Conservation (phyloP, 2,113 vertebrate genomes). For the Camelus dromedarius region DNA sequence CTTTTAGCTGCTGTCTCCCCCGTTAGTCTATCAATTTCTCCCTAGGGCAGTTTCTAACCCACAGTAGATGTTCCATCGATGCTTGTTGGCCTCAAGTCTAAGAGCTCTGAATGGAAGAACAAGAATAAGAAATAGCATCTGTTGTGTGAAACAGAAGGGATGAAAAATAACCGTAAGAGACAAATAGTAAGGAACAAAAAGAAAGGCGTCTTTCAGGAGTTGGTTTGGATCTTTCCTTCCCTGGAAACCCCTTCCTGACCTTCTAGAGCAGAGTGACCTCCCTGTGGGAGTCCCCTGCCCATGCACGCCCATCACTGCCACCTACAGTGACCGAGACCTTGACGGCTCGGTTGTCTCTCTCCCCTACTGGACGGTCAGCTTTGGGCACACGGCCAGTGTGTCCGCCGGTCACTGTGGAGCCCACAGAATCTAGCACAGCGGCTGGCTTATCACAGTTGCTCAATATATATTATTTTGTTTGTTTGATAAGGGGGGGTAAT, state of each 20-base stretch:
- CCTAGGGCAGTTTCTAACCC: not conserved
- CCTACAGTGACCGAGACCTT: too few relatives aligned
- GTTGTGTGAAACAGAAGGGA: not conserved
- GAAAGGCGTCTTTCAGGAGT: not conserved
- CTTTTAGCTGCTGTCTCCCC: not conserved
- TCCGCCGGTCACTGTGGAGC: not conserved
- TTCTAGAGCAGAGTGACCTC: not conserved
- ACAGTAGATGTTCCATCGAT: not conserved
- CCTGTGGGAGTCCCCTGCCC: fast-evolving
- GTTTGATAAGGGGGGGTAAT: too few relatives aligned
- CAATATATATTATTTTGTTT: not conserved
- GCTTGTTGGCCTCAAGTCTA: not conserved
- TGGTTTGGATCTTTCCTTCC: not conserved
- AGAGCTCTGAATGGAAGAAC: not conserved
- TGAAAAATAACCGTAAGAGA: not conserved
- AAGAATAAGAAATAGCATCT: not conserved
- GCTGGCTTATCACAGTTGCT: not conserved
- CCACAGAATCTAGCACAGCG: not conserved
- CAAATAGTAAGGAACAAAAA: not conserved
- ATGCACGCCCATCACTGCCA: fast-evolving
- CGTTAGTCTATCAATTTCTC: not conserved
- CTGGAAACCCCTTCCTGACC: not conserved
- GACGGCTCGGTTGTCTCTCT: not conserved
- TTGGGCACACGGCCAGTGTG: too few relatives aligned
- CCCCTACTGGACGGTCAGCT: not conserved